These are phyloP conservation scores for Lucifuga dentata DNA, from an alignment of 2,113 vertebrate species.

Conservation along the genomic window DNA sequence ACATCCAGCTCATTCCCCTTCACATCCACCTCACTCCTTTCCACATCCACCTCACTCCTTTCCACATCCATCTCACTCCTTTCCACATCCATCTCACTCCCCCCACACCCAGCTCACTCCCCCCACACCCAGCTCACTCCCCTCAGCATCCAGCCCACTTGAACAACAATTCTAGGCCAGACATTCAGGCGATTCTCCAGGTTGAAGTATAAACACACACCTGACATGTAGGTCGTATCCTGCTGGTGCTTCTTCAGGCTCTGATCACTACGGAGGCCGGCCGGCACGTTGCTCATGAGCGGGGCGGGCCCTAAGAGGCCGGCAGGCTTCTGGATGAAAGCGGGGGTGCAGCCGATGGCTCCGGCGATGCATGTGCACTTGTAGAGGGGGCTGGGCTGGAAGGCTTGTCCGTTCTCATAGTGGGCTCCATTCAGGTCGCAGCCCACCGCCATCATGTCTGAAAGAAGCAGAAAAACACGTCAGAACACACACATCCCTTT, in stretches of 20 bases:
- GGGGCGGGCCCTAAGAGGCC: slow-evolving; percentile 72
- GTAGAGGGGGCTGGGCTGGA: slow-evolving; percentile 90
- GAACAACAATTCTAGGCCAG: slow-evolving; percentile 39
- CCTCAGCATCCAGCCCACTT: slow-evolving; percentile 9
- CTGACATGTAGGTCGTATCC: slow-evolving; percentile 89
- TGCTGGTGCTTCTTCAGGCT: slow-evolving; percentile 79
- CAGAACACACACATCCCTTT: no score
- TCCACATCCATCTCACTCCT: no score
- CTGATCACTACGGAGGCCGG: slow-evolving; percentile 69
- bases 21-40: no score
- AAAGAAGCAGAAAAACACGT: slow-evolving; percentile 24
- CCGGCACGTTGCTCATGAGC: slow-evolving; percentile 68
- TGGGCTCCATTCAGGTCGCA: slow-evolving; percentile 90
- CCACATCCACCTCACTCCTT: no score
- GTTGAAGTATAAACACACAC: slow-evolving; percentile 78
- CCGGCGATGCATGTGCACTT: slow-evolving; percentile 94
- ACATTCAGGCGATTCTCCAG: slow-evolving; percentile 17
- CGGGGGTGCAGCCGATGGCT: slow-evolving; percentile 92
- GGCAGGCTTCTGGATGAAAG: slow-evolving; percentile 83
- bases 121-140: no score
- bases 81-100: slow-evolving; percentile 1
- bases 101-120: no score
- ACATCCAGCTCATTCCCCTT: no score
- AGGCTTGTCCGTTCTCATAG: slow-evolving; percentile 91
- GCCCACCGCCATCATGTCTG: slow-evolving; percentile 93